Base-by-base conservation (phyloP, 2,888 invertebrate species). In the Dasypogon diadema region DNA sequence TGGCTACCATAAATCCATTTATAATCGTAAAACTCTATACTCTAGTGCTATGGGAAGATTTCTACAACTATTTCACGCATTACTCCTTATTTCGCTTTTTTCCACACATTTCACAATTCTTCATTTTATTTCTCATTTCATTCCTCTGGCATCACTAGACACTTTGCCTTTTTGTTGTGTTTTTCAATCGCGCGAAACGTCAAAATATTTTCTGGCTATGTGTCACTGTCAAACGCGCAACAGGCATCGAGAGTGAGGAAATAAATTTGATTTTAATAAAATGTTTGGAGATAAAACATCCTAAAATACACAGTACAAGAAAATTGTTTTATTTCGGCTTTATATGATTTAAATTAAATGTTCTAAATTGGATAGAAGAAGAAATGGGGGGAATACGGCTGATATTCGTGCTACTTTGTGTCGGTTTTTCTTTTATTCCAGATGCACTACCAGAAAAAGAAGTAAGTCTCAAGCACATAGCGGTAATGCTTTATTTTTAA, bases 381-480 rank as follows among this genome's bases (percentile, higher is more conserved):
- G 37, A 54, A 1, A 55, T 46, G 56, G 42, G 16, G 12, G 14
- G 37, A 16, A 76, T 74, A 60, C 46, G 74, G 70, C 37, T 58
- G 30, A 16, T 55, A 54, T 70, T 76, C 37, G 34, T 54, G n/a
- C 55, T 70, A 42, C 14, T 76, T 48, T 74, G 68, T 30, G 30
- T 68, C 16, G 54, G 46, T 26, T 26, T 60, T 10, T 26, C 74
- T 58, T 65, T 75, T 14, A 30, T 48, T 5, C 46, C 34, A n/a
- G 37, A 56, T 74, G 60, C 70, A 51, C 54, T 65, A 60, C 34
- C 34, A 2, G 74, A 37, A 56, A 76, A 74, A 70, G 70, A 74
- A 63, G 76, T 76, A 22, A 51, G 76, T 76, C 14, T 18, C 8
- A 56, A 24, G n/a, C 16, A 1, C n/a, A n/a, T n/a, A n/a, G n/a